These are phyloP conservation scores for Pungitius pungitius DNA, from an alignment of 2,113 vertebrate species.

Conservation along the genomic window DNA sequence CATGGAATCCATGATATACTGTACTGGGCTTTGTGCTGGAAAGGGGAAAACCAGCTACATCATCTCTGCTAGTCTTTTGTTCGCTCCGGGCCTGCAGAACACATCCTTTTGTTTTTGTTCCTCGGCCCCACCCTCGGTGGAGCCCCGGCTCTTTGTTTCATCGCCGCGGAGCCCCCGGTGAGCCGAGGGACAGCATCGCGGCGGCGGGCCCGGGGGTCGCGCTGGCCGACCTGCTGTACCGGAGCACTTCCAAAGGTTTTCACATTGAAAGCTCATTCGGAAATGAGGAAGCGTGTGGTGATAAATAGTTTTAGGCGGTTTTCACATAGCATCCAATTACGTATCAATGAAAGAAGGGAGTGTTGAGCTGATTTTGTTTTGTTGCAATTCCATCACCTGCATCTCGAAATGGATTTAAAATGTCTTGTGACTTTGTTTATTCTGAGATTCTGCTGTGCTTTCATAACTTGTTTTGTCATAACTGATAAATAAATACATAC, in stretches of 20 bases:
- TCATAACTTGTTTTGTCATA: background rate
- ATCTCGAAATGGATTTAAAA: background rate
- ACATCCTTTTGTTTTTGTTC: slow-evolving; percentile 55
- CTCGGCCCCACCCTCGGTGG: slow-evolving; percentile 4
- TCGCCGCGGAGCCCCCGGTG: slow-evolving; percentile 28
- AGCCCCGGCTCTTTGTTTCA: slow-evolving; percentile 36
- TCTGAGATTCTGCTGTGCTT: background rate
- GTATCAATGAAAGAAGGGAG: slow-evolving; percentile 16
- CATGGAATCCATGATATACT: slow-evolving; percentile 76
- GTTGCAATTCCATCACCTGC: slow-evolving; percentile 18
- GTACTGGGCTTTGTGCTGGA: slow-evolving; percentile 66
- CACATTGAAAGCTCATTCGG: slow-evolving; percentile 13
- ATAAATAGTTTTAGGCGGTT: slow-evolving; percentile 33
- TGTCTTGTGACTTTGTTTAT: slow-evolving; percentile 6
- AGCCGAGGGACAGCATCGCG: slow-evolving; percentile 14
- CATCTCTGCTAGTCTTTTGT: slow-evolving; percentile 65
- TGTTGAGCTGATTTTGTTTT: background rate
- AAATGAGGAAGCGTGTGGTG: too few species aligned
- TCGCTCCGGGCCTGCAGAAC: slow-evolving; percentile 47
- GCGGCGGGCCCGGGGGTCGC: slow-evolving; percentile 34
- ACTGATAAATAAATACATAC: background rate
- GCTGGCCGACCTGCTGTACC: slow-evolving; percentile 25
- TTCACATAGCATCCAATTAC: slow-evolving; percentile 4
- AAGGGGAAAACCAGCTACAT: slow-evolving; percentile 79
- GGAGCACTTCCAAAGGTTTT: background rate